Evolutionary conservation across 2,113 vertebrate genomes (phyloP).

Genomic region (Clinocottus analis): DNA sequence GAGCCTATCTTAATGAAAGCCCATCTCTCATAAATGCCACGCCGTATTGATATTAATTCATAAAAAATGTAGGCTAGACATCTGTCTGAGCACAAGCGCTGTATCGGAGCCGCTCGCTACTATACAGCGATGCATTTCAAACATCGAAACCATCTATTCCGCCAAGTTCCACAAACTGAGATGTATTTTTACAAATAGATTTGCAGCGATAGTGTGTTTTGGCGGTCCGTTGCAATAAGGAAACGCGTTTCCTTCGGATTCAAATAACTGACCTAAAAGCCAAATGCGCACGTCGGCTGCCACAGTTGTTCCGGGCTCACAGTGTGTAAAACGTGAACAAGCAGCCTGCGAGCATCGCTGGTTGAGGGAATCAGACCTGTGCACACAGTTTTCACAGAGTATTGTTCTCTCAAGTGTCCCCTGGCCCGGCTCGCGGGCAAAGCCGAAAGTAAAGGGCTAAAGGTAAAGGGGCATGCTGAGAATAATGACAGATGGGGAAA

Average conservation of each 20-base stretch:
- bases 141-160: not conserved
- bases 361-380: conserved; percentile 47
- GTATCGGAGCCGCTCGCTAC: conserved; percentile 35
- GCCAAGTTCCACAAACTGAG: conserved; percentile 46
- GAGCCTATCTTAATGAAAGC: conserved; percentile 55
- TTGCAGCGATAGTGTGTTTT: not conserved
- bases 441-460: conserved; percentile 62
- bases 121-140: conserved; percentile 10
- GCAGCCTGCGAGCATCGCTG: conserved; percentile 59
- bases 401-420: conserved; percentile 64
- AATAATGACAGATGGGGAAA: conserved; percentile 80
- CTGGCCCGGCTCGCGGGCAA: conserved; percentile 23
- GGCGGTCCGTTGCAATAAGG: conserved; percentile 5
- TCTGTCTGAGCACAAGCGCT: conserved; percentile 57
- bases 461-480: conserved; percentile 63
- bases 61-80: conserved; percentile 61
- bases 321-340: conserved; percentile 61
- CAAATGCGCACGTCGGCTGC: conserved; percentile 77
- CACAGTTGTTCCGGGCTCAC: conserved; percentile 73
- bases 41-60: conserved; percentile 70
- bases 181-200: not conserved
- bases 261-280: conserved; percentile 77
- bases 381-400: conserved; percentile 61
- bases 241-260: conserved; percentile 62
- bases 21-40: conserved; percentile 62